phyloP scores from a whole-genome alignment of 2,797 vertebrate genomes.

The Pseudocheirus occidentalis region DNA sequence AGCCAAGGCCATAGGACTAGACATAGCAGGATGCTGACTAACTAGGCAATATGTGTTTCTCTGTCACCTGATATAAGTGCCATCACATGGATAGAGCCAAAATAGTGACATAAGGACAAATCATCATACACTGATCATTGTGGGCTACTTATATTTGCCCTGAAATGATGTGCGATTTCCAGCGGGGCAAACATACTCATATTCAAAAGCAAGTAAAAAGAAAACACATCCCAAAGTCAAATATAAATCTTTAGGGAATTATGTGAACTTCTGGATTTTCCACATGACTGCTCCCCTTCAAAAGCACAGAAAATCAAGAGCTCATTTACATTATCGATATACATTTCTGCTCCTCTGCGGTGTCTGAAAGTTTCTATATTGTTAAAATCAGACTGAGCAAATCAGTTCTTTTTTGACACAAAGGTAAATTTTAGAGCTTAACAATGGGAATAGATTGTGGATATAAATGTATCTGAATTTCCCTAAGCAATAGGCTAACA shows the following conservation, averaged over 20 bases:
- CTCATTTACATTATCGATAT: conserved; percentile 19
- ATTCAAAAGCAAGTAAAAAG: background rate
- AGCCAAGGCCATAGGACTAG: background rate
- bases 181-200: background rate
- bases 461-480: background rate
- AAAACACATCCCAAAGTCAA: background rate
- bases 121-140: background rate
- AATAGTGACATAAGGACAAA: background rate
- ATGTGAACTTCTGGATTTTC: background rate
- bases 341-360: conserved; percentile 58
- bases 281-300: background rate
- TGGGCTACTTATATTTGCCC: background rate
- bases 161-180: background rate
- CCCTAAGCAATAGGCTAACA: background rate
- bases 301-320: background rate
- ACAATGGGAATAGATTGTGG: background rate
- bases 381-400: conserved; percentile 47
- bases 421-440: background rate
- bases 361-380: conserved; percentile 58
- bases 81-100: background rate
- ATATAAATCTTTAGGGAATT: background rate
- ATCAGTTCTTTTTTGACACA: background rate
- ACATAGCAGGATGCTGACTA: background rate
- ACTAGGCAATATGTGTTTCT: background rate
- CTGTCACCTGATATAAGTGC: background rate